Evolutionary conservation across 2,797 vertebrate genomes (phyloP), one percentile per base, ranked within the genome.

Genomic region (Mormyrus hasselquistii): DNA sequence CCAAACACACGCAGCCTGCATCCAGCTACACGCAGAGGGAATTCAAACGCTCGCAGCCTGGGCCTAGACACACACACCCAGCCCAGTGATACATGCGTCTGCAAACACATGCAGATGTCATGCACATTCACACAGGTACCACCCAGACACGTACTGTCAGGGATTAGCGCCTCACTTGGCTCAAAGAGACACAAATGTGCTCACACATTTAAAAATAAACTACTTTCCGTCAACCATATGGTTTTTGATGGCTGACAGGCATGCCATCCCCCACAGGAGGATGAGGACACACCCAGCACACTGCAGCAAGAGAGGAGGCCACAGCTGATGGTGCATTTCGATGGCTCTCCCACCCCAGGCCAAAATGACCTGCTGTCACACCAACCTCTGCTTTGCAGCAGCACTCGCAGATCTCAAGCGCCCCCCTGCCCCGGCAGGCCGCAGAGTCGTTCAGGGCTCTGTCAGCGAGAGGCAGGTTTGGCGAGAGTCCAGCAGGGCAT

Each of bases 111-210:
- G 53, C 57, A 65, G 9, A 47, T 22, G 25, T 47, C 14, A 55
- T 12, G 14, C 34, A 41, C 6, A 38, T 16, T 82, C 16, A 82
- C 50, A 76, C 14, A 16, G 87, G n/a, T 22, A 76, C 34, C 47
- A 9, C 69, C 22, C 8, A 55, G 8, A 89, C 38, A 47, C 52
- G 1, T 10, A 92, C 62, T 16, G 69, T 7, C 38, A 76, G 10
- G 29, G 34, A 76, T 41, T 14, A 38, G 34, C 14, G 69, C 34
- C 69, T 76, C 29, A 38, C 34, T 16, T 12, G 69, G 29, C 69
- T 76, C 4, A 76, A 38, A 41, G 29, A 41, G 14, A 89, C 87
- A 10, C 41, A 92, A 87, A 86, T 52, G 88, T 79, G 34, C 38
- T 79, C 38, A n/a, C 34, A 41, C 38, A 41, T 79, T 79, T 44